phyloP scores from a whole-genome alignment of 2,888 invertebrate species.

The Scaptomyza parva region DNA sequence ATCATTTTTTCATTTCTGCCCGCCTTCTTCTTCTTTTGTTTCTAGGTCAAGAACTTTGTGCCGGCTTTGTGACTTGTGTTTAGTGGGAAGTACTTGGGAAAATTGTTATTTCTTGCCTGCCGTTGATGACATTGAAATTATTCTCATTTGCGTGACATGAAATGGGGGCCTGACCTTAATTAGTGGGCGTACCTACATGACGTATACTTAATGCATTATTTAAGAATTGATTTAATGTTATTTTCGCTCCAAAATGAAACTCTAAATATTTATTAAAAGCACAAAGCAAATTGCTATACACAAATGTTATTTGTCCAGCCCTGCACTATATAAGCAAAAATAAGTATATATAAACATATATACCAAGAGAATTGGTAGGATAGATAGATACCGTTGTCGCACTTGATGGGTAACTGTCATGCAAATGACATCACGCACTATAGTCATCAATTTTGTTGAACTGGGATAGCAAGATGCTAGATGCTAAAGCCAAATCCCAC shows the following conservation, averaged over 20 bases:
- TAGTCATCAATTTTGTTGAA: slow-evolving; percentile 76
- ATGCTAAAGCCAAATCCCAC: slow-evolving; percentile 44
- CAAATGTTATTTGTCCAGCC: slow-evolving; percentile 20
- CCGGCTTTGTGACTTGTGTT: slow-evolving; percentile 54
- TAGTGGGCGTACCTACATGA: not conserved
- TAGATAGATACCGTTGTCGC: slow-evolving; percentile 19
- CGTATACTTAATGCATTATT: slow-evolving; percentile 35
- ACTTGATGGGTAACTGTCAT: slow-evolving; percentile 70
- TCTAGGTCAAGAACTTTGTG: slow-evolving; percentile 83
- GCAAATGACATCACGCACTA: slow-evolving; percentile 81
- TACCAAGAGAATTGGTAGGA: slow-evolving; percentile 8
- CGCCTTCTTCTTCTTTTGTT: slow-evolving; percentile 66
- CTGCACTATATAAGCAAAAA: slow-evolving; percentile 3
- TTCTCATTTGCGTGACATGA: slow-evolving; percentile 14
- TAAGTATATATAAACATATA: slow-evolving; percentile 9
- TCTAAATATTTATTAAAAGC: not conserved
- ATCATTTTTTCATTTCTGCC: slow-evolving; percentile 70
- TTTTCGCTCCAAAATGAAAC: not conserved
- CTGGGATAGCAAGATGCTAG: slow-evolving; percentile 31
- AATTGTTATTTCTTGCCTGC: not conserved
- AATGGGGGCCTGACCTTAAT: slow-evolving; percentile 8
- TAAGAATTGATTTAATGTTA: not conserved
- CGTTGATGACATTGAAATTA: slow-evolving; percentile 54
- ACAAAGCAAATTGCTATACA: not conserved
- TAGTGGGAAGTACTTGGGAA: slow-evolving; percentile 12